Evolutionary conservation across 2,797 vertebrate species (phyloP).

Genomic region (Chrosomus eos): DNA sequence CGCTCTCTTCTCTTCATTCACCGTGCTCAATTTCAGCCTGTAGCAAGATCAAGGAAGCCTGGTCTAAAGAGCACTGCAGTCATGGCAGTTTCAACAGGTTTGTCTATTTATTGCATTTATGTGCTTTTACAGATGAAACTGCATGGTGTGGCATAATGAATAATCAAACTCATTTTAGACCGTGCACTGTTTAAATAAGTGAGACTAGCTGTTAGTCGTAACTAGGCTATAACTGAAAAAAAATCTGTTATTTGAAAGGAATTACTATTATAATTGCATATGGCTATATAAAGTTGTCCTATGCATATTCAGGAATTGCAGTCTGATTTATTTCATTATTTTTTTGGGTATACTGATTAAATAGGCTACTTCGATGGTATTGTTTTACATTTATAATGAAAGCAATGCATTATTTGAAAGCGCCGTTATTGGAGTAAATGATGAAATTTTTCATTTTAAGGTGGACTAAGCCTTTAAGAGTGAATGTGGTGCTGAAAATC

Average conservation of each 20-base stretch:
- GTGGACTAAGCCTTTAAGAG: background rate
- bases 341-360: background rate
- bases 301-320: background rate
- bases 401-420: background rate
- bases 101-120: constrained; percentile 47
- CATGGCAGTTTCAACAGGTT: constrained; percentile 78
- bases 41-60: constrained; percentile 36
- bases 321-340: background rate
- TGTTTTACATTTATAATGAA: background rate
- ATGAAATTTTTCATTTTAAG: too few relatives aligned
- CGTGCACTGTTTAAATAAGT: background rate
- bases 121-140: background rate
- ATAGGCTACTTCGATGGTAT: background rate
- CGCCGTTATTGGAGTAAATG: background rate
- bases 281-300: background rate
- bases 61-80: constrained; percentile 59
- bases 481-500: constrained; percentile 41
- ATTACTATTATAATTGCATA: background rate
- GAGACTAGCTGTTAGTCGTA: background rate
- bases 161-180: background rate
- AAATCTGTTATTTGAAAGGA: too few relatives aligned
- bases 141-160: background rate
- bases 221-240: background rate
- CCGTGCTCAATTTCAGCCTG: constrained; percentile 60
- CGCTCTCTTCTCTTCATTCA: constrained; percentile 33